Base-by-base conservation (phyloP, 2,797 vertebrate species). In the Tympanoctomys barrerae region DNA sequence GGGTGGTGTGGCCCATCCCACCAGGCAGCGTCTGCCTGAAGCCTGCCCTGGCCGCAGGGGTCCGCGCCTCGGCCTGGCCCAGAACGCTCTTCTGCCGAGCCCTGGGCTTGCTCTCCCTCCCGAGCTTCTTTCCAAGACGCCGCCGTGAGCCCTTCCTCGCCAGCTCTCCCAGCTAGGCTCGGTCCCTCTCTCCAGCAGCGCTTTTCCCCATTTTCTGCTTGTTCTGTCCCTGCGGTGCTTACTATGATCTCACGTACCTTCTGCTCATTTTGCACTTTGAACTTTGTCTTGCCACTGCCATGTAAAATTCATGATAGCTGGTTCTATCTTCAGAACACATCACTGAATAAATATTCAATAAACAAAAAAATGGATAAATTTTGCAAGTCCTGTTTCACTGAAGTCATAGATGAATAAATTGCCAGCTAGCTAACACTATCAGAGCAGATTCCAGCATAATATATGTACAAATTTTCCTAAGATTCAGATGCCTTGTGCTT, bases 371-470 rank as follows among this genome's bases (percentile, higher is more conserved):
- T 89, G 31, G 87, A 61, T 87, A 12, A 86, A 36, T 82, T 70
- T 94, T 64, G 10, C 91, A 42, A 79, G 19, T n/a, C 12, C 5
- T 71, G 1, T 77, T 94, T 94, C 88, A 24, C 46, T 70, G 42
- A 88, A 85, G 81, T 86, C 64, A 77, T 21, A 86, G 79, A 68
- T 57, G 3, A 96, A 71, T 90, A 82, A 79, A 86, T 75, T 89
- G n/a, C 2, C 75, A 92, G 59, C 66, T 86, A 93, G 62, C 22
- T 90, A 36, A 92, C 90, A 64, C 24, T 88, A 8, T 64, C 57
- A 85, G 28, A 94, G 28, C 1, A 28, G 36, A 83, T 70, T 79
- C n/a, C 36, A 79, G n/a, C 9, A 62, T 36, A 75, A 2, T 62
- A 89, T 61, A 73, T 46, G 26, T 66, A 61, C 39, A 78, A 7